These are phyloP conservation scores for Oryzias sinensis DNA, from an alignment of 2,797 vertebrate genomes.

Conservation along the genomic window DNA sequence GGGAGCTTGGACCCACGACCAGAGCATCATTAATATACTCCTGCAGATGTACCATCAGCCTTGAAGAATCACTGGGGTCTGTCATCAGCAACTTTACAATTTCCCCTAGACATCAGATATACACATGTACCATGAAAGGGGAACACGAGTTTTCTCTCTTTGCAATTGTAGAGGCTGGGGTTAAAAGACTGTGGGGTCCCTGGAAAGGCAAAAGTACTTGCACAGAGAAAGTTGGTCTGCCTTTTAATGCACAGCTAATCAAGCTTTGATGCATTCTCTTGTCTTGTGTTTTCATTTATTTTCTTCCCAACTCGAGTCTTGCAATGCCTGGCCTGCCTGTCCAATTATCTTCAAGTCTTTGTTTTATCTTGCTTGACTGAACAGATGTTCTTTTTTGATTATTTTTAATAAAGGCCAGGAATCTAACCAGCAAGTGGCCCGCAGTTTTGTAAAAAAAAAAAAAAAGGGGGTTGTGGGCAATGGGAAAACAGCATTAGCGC, in stretches of 20 bases:
- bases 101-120: conserved; percentile 40
- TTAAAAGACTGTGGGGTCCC: conserved; percentile 49
- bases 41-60: conserved; percentile 56
- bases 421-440: conserved; percentile 33
- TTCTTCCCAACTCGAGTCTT: conserved; percentile 16
- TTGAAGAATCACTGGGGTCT: conserved; percentile 61
- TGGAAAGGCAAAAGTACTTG: conserved; percentile 51
- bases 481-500: conserved; percentile 43
- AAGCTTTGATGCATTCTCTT: conserved; percentile 64
- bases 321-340: conserved; percentile 35
- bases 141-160: conserved; percentile 69
- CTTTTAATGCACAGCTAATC: conserved; percentile 64
- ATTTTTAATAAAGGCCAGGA: conserved; percentile 38
- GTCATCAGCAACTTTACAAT: conserved; percentile 56
- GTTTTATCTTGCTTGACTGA: conserved; percentile 59
- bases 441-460: conserved; percentile 9
- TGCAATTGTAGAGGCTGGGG: conserved; percentile 8
- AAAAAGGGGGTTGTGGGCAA: conserved; percentile 22
- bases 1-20: conserved; percentile 44
- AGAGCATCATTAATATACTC: conserved; percentile 62
- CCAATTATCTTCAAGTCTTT: conserved; percentile 65
- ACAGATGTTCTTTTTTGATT: conserved; percentile 15
- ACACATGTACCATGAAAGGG: conserved; percentile 64
- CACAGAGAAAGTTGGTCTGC: conserved; percentile 40
- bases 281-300: conserved; percentile 24